Evolutionary conservation across 2,888 invertebrate genomes (phyloP).

Genomic region (Acanthopleura granulata): DNA sequence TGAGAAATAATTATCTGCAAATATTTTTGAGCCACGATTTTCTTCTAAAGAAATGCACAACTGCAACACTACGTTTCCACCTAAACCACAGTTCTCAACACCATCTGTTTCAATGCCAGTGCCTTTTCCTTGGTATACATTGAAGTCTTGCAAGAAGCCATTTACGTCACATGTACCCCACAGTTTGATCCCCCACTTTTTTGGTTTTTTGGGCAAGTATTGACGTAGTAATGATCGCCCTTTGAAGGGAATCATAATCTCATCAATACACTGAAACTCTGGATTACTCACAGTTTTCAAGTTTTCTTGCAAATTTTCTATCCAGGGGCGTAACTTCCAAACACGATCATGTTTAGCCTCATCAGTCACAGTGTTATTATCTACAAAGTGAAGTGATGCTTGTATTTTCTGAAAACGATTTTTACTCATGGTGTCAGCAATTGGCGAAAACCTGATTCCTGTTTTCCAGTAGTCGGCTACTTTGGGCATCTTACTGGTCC

Average conservation of each 20-base stretch:
- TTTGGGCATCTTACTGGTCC: background rate
- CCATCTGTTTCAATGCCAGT: slow-evolving; percentile 16
- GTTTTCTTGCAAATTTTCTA: background rate
- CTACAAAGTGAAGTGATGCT: background rate
- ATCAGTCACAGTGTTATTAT: slow-evolving; percentile 13
- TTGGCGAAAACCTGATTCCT: background rate
- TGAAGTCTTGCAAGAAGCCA: slow-evolving; percentile 16
- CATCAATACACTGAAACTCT: slow-evolving; percentile 16
- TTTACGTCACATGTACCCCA: too few relatives aligned
- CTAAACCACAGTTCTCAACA: background rate
- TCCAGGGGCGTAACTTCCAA: slow-evolving; percentile 15
- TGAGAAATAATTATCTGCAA: slow-evolving; percentile 21
- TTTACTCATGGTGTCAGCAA: slow-evolving; percentile 13
- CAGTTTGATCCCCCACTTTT: too few relatives aligned
- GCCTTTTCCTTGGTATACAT: slow-evolving; percentile 18
- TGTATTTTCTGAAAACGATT: slow-evolving; percentile 6
- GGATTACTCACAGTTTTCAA: background rate
- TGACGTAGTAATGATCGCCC: slow-evolving; percentile 3
- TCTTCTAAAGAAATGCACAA: background rate
- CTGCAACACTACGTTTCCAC: slow-evolving; percentile 18
- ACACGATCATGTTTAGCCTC: slow-evolving; percentile 9
- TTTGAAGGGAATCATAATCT: slow-evolving; percentile 19
- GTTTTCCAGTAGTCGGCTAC: slow-evolving; percentile 6
- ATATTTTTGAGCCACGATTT: background rate
- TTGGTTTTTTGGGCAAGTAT: slow-evolving; percentile 13